phyloP scores from a whole-genome alignment of 2,888 invertebrate species.

The Vanessa cardui region DNA sequence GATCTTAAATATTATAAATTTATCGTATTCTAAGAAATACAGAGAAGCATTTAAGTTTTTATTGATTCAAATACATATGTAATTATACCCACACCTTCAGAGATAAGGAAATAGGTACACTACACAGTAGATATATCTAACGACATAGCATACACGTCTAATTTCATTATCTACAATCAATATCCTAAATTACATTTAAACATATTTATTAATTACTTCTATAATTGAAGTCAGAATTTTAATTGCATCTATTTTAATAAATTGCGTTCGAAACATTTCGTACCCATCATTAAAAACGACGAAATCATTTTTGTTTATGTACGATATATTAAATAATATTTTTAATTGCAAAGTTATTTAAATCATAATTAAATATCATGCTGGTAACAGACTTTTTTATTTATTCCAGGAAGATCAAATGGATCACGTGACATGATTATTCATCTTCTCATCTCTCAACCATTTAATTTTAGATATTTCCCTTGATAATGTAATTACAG shows the following conservation, averaged over 20 bases:
- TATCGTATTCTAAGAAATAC: conserved; percentile 4
- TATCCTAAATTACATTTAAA: conserved; percentile 4
- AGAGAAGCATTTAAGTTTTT: conserved; percentile 9
- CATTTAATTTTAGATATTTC: too few relatives aligned
- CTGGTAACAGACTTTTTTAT: too few relatives aligned
- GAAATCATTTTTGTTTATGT: neutral
- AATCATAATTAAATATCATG: too few relatives aligned
- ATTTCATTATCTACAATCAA: conserved; percentile 1
- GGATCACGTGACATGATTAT: too few relatives aligned
- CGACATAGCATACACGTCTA: neutral
- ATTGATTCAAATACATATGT: neutral
- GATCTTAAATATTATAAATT: neutral
- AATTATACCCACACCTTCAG: conserved; percentile 9
- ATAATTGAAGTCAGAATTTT: conserved; percentile 2
- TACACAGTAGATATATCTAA: neutral
- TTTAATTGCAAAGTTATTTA: too few relatives aligned
- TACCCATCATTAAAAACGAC: neutral
- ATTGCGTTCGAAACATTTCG: neutral
- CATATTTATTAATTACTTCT: conserved; percentile 1
- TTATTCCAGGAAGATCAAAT: too few relatives aligned
- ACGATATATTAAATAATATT: neutral
- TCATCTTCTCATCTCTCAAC: too few relatives aligned
- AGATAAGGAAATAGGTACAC: conserved; percentile 7
- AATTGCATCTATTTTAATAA: conserved; percentile 4
- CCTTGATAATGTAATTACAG: too few relatives aligned